Conservation (phyloP, 2,888 invertebrate genomes). For the Halictus quadricinctus region DNA sequence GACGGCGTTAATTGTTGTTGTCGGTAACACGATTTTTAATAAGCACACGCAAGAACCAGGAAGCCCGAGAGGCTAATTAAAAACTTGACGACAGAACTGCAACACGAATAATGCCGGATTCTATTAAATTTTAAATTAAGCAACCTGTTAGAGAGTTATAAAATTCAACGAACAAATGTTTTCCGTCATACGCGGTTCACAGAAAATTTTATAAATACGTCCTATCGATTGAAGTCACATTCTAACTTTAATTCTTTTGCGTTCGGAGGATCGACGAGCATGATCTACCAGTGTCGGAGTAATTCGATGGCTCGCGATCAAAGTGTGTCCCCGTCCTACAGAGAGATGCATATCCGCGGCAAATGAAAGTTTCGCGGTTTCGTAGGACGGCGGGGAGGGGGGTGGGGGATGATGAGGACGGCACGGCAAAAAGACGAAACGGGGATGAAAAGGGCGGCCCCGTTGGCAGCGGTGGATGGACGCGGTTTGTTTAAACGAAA, state of each 20-base stretch:
- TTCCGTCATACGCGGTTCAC: too few species aligned
- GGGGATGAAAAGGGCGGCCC: conserved; percentile 27
- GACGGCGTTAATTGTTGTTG: neutral
- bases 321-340: conserved; percentile 50
- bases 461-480: conserved; percentile 48
- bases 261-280: too few species aligned
- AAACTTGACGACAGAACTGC: too few species aligned
- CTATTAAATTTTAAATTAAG: too few species aligned
- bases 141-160: too few species aligned
- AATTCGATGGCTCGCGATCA: conserved; percentile 50
- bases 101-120: too few species aligned
- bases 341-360: conserved; percentile 7
- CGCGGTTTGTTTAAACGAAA: conserved; percentile 72
- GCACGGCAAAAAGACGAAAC: conserved; percentile 29
- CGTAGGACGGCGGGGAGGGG: neutral
- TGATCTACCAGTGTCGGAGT: neutral
- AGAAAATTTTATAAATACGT: too few species aligned
- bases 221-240: too few species aligned
- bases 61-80: too few species aligned
- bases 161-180: too few species aligned
- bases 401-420: neutral
- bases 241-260: too few species aligned
- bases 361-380: conserved; percentile 54
- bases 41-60: neutral
- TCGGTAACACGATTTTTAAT: neutral